Conservation (phyloP, 2,888 invertebrate species). For the Aphodius granarius region DNA sequence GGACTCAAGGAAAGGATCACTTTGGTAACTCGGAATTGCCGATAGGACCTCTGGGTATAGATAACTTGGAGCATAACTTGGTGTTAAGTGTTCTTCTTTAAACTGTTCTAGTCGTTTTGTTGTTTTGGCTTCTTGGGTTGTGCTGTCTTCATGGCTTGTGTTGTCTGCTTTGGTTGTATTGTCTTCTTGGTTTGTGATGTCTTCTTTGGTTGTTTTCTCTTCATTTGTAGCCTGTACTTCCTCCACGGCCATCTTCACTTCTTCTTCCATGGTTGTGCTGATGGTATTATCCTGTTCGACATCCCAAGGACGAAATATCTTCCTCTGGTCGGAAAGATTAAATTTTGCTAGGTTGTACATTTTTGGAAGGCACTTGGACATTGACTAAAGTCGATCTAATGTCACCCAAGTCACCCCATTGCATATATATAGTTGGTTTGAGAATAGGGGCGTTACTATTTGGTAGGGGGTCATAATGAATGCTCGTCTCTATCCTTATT, state of each 20-base stretch:
- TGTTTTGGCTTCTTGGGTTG: conserved; percentile 6
- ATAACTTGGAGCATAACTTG: conserved; percentile 35
- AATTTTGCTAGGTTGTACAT: not conserved
- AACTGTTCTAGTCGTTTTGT: not conserved
- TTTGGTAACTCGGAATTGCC: conserved; percentile 28
- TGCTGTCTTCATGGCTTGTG: not conserved
- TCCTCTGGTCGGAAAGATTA: conserved; percentile 16
- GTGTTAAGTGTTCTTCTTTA: conserved; percentile 28
- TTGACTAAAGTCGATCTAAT: not conserved
- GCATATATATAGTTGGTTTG: not conserved
- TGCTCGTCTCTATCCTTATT: not conserved
- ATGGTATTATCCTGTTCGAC: conserved; percentile 59
- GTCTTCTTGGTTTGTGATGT: not conserved
- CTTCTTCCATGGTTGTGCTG: conserved; percentile 59
- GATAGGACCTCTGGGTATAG: conserved; percentile 25
- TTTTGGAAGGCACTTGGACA: not conserved
- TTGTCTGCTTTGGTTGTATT: not conserved
- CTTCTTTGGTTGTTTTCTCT: conserved; percentile 3
- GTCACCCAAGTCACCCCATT: not conserved
- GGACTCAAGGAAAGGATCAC: conserved; percentile 43
- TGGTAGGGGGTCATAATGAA: conserved; percentile 9
- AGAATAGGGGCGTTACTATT: conserved; percentile 3
- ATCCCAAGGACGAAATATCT: conserved; percentile 44
- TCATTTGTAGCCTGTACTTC: not conserved
- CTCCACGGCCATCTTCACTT: conserved; percentile 1